Conservation (phyloP, 2,888 invertebrate species). For the Cheilosia impressa region DNA sequence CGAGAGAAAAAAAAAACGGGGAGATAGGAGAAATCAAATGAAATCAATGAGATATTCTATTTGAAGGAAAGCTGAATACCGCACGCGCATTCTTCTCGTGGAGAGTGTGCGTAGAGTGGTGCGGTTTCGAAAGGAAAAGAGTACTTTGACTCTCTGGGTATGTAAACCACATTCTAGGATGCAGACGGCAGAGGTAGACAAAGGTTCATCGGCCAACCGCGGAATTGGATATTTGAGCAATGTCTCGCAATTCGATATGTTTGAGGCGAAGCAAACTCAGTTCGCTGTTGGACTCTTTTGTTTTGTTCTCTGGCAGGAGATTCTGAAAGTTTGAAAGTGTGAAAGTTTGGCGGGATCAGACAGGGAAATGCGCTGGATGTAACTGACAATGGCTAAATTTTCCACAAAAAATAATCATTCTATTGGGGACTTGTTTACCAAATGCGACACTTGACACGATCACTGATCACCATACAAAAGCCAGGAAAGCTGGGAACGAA, state of each 20-base stretch:
- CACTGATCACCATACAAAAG: too few species aligned
- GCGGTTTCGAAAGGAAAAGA: neutral
- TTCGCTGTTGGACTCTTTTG: conserved; percentile 24
- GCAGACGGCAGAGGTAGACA: neutral
- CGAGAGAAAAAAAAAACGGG: neutral
- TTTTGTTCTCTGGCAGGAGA: neutral
- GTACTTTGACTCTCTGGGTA: conserved; percentile 20
- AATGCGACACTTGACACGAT: too few species aligned
- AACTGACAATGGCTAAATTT: too few species aligned
- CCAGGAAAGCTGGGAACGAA: too few species aligned
- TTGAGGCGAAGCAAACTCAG: conserved; percentile 1
- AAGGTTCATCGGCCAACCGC: conserved; percentile 20
- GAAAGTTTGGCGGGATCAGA: neutral
- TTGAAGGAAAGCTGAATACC: conserved; percentile 57
- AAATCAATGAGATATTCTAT: conserved; percentile 49
- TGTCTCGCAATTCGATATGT: conserved; percentile 11
- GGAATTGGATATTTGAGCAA: conserved; percentile 19
- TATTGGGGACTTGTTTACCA: too few species aligned
- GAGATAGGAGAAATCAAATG: conserved; percentile 59
- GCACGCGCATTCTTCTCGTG: conserved; percentile 54
- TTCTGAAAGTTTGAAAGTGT: neutral
- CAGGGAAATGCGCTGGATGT: too few species aligned
- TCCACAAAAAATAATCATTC: too few species aligned
- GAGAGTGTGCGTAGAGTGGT: conserved; percentile 19
- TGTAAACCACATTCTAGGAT: conserved; percentile 35